A percentile compares a stretch with the other conserved stretches of the same genome.
Evolutionary conservation across 2,888 invertebrate genomes (phyloP).

Genomic region (Andrena chrysosceles): DNA sequence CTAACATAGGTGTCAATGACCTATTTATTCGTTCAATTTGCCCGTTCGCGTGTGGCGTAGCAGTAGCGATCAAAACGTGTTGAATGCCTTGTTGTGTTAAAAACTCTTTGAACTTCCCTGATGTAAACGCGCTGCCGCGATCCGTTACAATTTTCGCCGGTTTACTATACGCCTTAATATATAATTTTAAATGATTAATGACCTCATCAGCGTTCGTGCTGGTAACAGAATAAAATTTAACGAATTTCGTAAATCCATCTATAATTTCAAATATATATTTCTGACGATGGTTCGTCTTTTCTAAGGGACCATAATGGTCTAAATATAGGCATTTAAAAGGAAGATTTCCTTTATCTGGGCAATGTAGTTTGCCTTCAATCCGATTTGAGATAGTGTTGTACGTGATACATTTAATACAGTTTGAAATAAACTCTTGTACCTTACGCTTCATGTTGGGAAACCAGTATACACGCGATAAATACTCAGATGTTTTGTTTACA

Average conservation of each 20-base stretch:
- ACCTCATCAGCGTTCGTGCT: not conserved
- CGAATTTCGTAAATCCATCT: slow-evolving; percentile 14
- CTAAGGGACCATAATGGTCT: slow-evolving; percentile 28
- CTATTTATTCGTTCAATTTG: slow-evolving; percentile 38
- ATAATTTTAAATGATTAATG: slow-evolving; percentile 1
- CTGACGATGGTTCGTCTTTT: slow-evolving; percentile 2
- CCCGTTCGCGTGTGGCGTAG: slow-evolving; percentile 36
- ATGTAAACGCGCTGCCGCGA: slow-evolving; percentile 16
- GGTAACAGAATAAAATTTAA: not conserved
- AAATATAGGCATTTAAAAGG: slow-evolving; percentile 13
- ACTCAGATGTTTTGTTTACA: not conserved
- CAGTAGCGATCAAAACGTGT: slow-evolving; percentile 35
- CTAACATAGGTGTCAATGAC: slow-evolving; percentile 34
- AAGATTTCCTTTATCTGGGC: slow-evolving; percentile 8
- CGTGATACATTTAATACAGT: slow-evolving; percentile 18
- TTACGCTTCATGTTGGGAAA: not conserved
- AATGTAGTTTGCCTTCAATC: slow-evolving; percentile 2
- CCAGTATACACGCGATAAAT: not conserved
- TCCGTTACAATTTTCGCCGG: not conserved
- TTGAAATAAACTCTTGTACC: not conserved
- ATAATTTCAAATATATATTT: slow-evolving; percentile 28
- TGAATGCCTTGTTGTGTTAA: slow-evolving; percentile 4
- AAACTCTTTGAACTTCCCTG: slow-evolving; percentile 33
- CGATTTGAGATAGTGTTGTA: slow-evolving; percentile 5
- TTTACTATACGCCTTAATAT: not conserved